Evolutionary conservation across 2,888 invertebrate species (phyloP).

Genomic region (Ophion slaviceki): DNA sequence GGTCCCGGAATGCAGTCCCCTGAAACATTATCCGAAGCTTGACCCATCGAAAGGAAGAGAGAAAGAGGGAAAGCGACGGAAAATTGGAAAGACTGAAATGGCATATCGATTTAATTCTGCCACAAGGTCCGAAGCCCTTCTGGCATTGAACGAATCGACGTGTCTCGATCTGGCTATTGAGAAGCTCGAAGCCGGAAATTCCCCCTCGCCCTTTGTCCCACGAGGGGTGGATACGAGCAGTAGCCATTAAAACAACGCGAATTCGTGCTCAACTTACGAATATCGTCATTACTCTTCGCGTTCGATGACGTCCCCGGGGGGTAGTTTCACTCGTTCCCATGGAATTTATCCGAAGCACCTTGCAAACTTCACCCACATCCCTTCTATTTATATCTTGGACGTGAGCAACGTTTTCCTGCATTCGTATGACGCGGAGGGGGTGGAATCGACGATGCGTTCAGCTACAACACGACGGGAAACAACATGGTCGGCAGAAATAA

Average conservation of each 20-base stretch:
- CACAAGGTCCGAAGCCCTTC: background rate
- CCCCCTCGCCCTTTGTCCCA: background rate
- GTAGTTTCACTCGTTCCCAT: slow-evolving; percentile 9
- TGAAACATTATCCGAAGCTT: slow-evolving; percentile 25
- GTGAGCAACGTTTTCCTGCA: slow-evolving; percentile 23
- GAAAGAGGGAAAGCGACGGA: background rate
- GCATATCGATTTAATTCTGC: background rate
- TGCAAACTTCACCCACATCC: slow-evolving; percentile 16
- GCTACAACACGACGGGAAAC: background rate
- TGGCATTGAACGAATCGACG: background rate
- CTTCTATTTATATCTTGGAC: slow-evolving; percentile 30
- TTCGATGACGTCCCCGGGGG: slow-evolving; percentile 49
- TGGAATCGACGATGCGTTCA: background rate
- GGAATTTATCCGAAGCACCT: slow-evolving; percentile 15
- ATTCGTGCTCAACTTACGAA: slow-evolving; percentile 59
- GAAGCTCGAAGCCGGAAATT: background rate
- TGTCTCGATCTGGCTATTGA: slow-evolving; percentile 2
- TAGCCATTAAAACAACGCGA: slow-evolving; percentile 53
- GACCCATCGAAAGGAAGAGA: background rate
- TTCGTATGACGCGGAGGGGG: background rate
- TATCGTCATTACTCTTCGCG: slow-evolving; percentile 55
- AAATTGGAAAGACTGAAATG: background rate
- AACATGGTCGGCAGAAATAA: slow-evolving; percentile 1
- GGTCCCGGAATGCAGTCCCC: background rate
- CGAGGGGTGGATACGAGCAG: background rate